phyloP scores from a whole-genome alignment of 2,888 invertebrate genomes.

The Notodonta ziczac region DNA sequence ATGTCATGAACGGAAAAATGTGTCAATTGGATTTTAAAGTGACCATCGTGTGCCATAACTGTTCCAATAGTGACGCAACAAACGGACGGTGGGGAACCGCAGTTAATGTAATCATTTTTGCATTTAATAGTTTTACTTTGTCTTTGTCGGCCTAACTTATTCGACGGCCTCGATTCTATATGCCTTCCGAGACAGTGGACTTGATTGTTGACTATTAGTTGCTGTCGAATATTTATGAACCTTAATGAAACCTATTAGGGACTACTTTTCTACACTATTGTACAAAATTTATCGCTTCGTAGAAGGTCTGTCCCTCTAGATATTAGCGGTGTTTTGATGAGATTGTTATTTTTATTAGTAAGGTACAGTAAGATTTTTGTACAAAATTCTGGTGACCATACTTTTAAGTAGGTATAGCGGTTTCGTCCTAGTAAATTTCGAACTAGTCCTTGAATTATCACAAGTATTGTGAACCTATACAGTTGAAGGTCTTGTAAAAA shows the following conservation, averaged over 20 bases:
- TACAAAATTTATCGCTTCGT: constrained; percentile 62
- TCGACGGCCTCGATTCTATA: constrained; percentile 66
- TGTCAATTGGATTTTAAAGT: constrained; percentile 40
- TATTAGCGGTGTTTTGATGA: constrained; percentile 50
- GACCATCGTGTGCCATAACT: constrained; percentile 58
- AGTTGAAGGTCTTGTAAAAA: constrained; percentile 47
- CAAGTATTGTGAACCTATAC: constrained; percentile 48
- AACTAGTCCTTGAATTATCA: constrained; percentile 76
- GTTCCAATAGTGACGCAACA: constrained; percentile 38
- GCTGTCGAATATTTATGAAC: constrained; percentile 57
- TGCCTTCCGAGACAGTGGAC: constrained; percentile 62
- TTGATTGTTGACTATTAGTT: constrained; percentile 47
- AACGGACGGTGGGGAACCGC: constrained; percentile 14
- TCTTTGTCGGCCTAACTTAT: constrained; percentile 65
- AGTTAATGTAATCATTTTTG: constrained; percentile 44
- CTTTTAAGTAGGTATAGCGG: constrained; percentile 69
- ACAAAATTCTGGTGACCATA: constrained; percentile 75
- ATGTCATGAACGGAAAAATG: constrained; percentile 71
- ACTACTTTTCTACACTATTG: constrained; percentile 69
- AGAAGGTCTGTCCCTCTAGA: constrained; percentile 50
- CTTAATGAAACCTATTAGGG: constrained; percentile 56
- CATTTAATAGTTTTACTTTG: constrained; percentile 68
- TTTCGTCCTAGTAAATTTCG: constrained; percentile 81
- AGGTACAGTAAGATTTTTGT: constrained; percentile 60
- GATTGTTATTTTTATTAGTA: constrained; percentile 50